Base-by-base conservation (phyloP, 2,797 vertebrate species). In the Rhyacichthys aspro region DNA sequence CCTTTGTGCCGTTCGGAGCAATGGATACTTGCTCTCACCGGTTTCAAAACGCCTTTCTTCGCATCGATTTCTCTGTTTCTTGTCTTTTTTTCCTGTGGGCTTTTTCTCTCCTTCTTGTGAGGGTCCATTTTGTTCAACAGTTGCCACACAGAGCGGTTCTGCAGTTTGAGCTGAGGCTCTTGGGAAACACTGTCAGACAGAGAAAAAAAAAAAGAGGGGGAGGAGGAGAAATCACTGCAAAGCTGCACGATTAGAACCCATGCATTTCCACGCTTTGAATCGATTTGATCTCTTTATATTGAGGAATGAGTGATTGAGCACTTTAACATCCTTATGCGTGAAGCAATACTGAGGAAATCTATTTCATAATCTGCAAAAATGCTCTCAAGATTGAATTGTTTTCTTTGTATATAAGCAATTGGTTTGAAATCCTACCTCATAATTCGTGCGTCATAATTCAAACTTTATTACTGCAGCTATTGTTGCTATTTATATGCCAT, bases 81-180 rank as follows among this genome's bases (percentile, higher is more conserved):
- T 14, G 55, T 53, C n/a, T 33, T 56, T 38, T 33, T 56, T 38
- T 67, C 70, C 66, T 49, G 53, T 44, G 74, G 74, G 71, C 59
- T 69, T 84, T 73, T 52, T 39, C 41, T 46, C 69, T 63, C 63
- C 48, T 70, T 57, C 68, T 79, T 82, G 57, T 43, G 67, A 79
- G 81, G 79, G 76, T 82, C 85, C 80, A 83, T 88, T 89, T 86
- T 84, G 82, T 66, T 85, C 78, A 86, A 82, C 82, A 84, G 81
- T 84, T 85, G 74, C 81, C 87, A 78, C 81, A 83, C 81, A 78
- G 58, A 72, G 71, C 50, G 18, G 69, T 63, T 82, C 74, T 83
- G 81, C 77, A 61, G 86, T 73, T 76, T 86, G 79, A 86, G 82
- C 72, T 11, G 33, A 78, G 71, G 72, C 88, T 86, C 88, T 82